Evolutionary conservation across 2,113 vertebrate genomes (phyloP), one percentile per base, ranked within the genome.

Genomic region (Todiramphus chloris): DNA sequence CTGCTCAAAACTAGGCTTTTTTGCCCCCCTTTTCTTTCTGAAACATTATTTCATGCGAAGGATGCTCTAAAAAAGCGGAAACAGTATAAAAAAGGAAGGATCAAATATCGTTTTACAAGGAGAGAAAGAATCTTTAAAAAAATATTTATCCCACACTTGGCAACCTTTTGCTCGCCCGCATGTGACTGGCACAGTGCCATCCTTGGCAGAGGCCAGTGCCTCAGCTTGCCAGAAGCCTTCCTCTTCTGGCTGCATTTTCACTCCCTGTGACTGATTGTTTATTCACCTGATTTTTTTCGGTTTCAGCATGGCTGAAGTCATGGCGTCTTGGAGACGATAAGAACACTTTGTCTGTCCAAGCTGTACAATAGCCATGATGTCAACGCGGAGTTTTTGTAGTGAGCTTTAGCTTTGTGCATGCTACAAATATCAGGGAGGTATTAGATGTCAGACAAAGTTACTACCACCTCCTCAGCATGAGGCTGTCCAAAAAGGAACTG

Each of bases 171-270:
- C 94, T 96, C 74, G 82, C 97, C 96, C 92, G 68, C 94, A 55
- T 97, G 97, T 89, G 93, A 83, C 92, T 92, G 96, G 97, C 96
- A 10, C 27, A 6, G 68, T 77, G 97, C 98, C 98, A 97, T 58
- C 70, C 88, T 95, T 96, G 95, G 96, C 96, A 67, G 69, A 44
- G 95, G 83, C 81, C 9, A 3, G 21, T 24, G 73, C 87, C 77
- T 93, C 58, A 2, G 62, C 98, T 98, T 99, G 98, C 98, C 98
- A 98, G 98, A 97, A 98, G 94, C 87, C 94, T 96, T 95, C 76
- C 76, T 91, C 81, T 70, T 56, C 91, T 92, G 64, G 92, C 93
- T 43, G 10, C 43, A 1, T 82, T 94, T 79, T 87, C 83, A 9
- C 80, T 82, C 87, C 43, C 75, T 91, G 53, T 73, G 93, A 92